Evolutionary conservation across 2,113 vertebrate species (phyloP).

Genomic region (Psilopogon haemacephalus): DNA sequence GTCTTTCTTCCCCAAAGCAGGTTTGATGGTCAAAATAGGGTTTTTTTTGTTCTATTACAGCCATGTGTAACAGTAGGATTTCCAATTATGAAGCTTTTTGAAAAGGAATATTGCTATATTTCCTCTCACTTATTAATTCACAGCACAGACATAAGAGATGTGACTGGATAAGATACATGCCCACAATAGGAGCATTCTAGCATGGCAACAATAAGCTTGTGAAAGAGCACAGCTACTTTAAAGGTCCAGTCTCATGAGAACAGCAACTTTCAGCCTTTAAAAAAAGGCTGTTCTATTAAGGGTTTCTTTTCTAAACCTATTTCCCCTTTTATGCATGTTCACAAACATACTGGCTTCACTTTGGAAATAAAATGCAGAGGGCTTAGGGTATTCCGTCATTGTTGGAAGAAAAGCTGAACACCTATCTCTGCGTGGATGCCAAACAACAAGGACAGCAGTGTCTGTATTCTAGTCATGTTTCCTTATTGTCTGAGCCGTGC

Average conservation of each 20-base stretch:
- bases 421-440: neutral
- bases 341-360: neutral
- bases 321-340: neutral
- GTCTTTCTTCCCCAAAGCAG: neutral
- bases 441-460: neutral
- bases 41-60: neutral
- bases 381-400: neutral
- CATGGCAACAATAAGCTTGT: neutral
- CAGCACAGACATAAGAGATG: neutral
- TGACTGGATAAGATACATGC: neutral
- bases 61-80: neutral
- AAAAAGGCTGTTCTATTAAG: neutral
- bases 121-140: conserved; percentile 18
- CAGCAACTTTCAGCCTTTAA: neutral
- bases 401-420: neutral
- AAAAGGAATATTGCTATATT: neutral
- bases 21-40: neutral
- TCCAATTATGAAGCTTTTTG: neutral
- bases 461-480: conserved; percentile 56
- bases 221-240: neutral
- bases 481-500: neutral
- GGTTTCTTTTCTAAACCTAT: neutral
- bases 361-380: neutral
- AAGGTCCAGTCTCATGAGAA: neutral
- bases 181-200: neutral